Conservation (phyloP, 2,113 vertebrate species). For the Fregetta grallaria region DNA sequence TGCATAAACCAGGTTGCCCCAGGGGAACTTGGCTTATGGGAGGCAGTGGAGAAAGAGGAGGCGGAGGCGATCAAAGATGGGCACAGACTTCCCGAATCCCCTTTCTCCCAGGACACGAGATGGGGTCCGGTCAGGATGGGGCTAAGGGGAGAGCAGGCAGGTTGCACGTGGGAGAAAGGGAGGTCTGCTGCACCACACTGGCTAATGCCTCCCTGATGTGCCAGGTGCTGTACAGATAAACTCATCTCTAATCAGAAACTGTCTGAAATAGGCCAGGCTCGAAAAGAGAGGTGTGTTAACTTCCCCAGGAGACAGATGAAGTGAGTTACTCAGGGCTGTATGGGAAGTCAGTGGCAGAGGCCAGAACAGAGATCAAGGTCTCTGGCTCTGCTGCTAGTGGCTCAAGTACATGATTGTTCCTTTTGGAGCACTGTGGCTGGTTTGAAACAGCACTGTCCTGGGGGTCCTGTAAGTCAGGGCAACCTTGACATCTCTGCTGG, state of each 20-base stretch:
- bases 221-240: not conserved
- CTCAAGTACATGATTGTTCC: not conserved
- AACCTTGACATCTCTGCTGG: slow-evolving; percentile 11
- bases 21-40: slow-evolving; percentile 17
- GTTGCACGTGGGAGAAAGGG: not conserved
- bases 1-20: not conserved
- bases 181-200: not conserved
- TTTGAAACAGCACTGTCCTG: not conserved
- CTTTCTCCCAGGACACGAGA: not conserved
- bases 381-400: not conserved
- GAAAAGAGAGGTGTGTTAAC: not conserved
- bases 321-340: not conserved
- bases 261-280: not conserved
- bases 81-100: not conserved
- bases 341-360: not conserved
- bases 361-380: not conserved
- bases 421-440: not conserved
- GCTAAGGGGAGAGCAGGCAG: not conserved
- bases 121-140: not conserved
- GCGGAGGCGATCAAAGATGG: not conserved
- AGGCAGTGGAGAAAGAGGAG: not conserved
- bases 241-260: not conserved
- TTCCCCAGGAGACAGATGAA: not conserved
- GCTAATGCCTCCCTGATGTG: not conserved
- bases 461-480: not conserved